Conservation (phyloP, 2,888 invertebrate genomes). For the Limenitis arthemis region DNA sequence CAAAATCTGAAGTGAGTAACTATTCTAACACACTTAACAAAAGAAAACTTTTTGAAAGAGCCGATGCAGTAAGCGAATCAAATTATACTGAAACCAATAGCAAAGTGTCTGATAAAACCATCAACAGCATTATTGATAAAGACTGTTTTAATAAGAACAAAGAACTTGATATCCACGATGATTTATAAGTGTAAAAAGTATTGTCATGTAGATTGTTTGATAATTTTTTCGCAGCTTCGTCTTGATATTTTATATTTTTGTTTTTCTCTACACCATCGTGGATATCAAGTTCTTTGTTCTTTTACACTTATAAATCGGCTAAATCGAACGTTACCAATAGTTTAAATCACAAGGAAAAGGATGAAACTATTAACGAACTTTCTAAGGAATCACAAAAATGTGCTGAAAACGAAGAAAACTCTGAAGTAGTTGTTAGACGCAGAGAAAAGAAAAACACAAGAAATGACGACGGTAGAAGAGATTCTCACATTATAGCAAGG, state of each 20-base stretch:
- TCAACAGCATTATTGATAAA: slow-evolving; percentile 15
- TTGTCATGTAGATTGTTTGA: slow-evolving; percentile 49
- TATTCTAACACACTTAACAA: slow-evolving; percentile 54
- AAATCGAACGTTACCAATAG: slow-evolving; percentile 25
- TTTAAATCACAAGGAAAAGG: slow-evolving; percentile 27
- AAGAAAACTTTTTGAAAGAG: slow-evolving; percentile 55
- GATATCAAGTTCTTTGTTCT: too few species aligned
- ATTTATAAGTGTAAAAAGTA: too few species aligned
- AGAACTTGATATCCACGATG: slow-evolving; percentile 27
- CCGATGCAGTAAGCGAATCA: slow-evolving; percentile 34
- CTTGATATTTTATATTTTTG: slow-evolving; percentile 30
- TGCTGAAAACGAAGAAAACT: slow-evolving; percentile 32
- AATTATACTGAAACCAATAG: slow-evolving; percentile 10
- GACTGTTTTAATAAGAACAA: slow-evolving; percentile 16
- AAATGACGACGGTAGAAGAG: slow-evolving; percentile 60
- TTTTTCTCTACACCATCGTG: slow-evolving; percentile 30
- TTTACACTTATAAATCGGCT: slow-evolving; percentile 42
- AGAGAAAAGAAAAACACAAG: slow-evolving; percentile 55
- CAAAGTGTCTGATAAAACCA: slow-evolving; percentile 16
- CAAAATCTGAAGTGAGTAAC: slow-evolving; percentile 38
- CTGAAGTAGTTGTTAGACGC: slow-evolving; percentile 52
- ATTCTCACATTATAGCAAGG: slow-evolving; percentile 62
- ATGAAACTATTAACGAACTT: slow-evolving; percentile 20
- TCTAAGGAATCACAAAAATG: slow-evolving; percentile 20
- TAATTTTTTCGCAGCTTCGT: slow-evolving; percentile 38